These are phyloP conservation scores for Scaptomyza polygonia DNA, from an alignment of 2,888 invertebrate genomes.

Conservation along the genomic window DNA sequence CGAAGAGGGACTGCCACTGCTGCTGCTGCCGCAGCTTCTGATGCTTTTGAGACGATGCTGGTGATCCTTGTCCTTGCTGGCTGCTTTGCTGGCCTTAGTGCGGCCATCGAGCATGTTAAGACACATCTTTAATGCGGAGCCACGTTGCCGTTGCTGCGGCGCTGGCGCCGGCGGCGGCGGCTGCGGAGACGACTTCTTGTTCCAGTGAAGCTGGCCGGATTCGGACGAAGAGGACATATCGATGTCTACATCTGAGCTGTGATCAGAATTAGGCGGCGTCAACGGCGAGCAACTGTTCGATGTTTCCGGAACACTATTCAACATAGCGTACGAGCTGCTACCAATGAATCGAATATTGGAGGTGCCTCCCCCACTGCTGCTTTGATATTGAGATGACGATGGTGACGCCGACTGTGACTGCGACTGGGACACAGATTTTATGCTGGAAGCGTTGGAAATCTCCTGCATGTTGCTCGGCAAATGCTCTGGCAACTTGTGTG, in stretches of 20 bases:
- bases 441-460: slow-evolving; percentile 82
- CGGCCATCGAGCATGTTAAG: slow-evolving; percentile 82
- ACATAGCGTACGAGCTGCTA: slow-evolving; percentile 70
- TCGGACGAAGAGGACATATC: slow-evolving; percentile 84
- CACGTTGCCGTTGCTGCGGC: slow-evolving; percentile 51
- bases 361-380: slow-evolving; percentile 35
- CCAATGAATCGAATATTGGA: slow-evolving; percentile 82
- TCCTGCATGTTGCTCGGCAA: slow-evolving; percentile 83
- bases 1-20: slow-evolving; percentile 6
- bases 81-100: slow-evolving; percentile 81
- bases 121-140: slow-evolving; percentile 72
- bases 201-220: slow-evolving; percentile 76
- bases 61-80: slow-evolving; percentile 60
- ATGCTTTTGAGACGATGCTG: slow-evolving; percentile 42
- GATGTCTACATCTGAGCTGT: slow-evolving; percentile 89
- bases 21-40: slow-evolving; percentile 49
- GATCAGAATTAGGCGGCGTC: slow-evolving; percentile 90
- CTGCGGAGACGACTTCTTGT: slow-evolving; percentile 41
- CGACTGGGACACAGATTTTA: slow-evolving; percentile 56
- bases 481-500: slow-evolving; percentile 43
- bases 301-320: slow-evolving; percentile 63
- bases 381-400: slow-evolving; percentile 40
- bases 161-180: slow-evolving; percentile 30
- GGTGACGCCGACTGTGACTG: slow-evolving; percentile 55
- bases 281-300: slow-evolving; percentile 85